Conservation (phyloP, 2,113 vertebrate species). For the Synodontis membranacea region DNA sequence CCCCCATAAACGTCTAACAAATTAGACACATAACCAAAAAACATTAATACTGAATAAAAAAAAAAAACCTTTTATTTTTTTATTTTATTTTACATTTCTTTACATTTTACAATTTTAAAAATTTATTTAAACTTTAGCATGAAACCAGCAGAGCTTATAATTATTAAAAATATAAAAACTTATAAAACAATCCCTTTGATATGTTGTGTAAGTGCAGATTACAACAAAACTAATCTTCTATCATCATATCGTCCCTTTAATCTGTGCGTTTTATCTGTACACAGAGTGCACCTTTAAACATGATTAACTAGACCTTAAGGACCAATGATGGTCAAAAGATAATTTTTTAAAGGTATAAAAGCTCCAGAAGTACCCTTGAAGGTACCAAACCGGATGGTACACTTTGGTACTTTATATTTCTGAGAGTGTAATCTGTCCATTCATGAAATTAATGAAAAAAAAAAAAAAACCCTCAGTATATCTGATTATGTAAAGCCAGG, state of each 20-base stretch:
- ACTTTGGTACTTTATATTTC: background rate
- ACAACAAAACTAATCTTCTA: too few relatives aligned
- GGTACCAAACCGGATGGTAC: background rate
- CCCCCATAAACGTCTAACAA: too few relatives aligned
- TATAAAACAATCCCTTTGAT: background rate
- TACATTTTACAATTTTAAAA: background rate
- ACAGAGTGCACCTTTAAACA: background rate
- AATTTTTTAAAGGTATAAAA: background rate
- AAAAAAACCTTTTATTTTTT: background rate
- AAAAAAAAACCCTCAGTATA: background rate
- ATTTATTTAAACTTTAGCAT: background rate
- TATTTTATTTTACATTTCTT: background rate
- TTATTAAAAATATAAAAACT: background rate
- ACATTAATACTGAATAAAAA: background rate
- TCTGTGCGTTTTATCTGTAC: background rate
- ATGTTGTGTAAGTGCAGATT: background rate
- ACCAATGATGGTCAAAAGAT: background rate
- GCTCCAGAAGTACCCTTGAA: background rate
- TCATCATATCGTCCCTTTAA: background rate
- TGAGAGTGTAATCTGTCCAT: background rate
- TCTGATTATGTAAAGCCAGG: background rate
- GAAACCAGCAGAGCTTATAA: background rate
- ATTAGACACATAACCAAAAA: background rate
- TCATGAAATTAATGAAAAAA: background rate
- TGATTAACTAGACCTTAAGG: too few relatives aligned